Evolutionary conservation across 2,113 vertebrate species (phyloP).

Genomic region (Galemys pyrenaicus): DNA sequence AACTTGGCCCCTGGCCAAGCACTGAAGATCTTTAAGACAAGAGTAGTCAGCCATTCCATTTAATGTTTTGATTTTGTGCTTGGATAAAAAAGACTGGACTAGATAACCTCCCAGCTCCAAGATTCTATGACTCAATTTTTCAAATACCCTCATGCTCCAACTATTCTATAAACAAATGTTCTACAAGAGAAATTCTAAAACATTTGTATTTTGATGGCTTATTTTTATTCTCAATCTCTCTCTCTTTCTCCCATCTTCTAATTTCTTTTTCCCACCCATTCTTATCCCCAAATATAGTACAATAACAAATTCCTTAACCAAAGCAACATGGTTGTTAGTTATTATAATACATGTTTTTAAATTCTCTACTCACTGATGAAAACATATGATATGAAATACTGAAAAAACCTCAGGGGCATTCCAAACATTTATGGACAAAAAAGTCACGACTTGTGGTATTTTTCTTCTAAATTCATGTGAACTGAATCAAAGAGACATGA

Average conservation of each 20-base stretch:
- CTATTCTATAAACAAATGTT: constrained; percentile 79
- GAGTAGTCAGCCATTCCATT: constrained; percentile 50
- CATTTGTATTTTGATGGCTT: constrained; percentile 67
- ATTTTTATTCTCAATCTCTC: neutral
- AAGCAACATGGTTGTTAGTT: constrained; percentile 79
- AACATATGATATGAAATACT: constrained; percentile 84
- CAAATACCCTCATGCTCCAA: constrained; percentile 65
- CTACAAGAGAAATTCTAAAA: constrained; percentile 77
- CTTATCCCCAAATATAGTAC: constrained; percentile 74
- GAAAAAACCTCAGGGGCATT: constrained; percentile 83
- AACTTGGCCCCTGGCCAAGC: constrained; percentile 53
- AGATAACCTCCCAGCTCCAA: constrained; percentile 66
- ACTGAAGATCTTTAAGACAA: constrained; percentile 61
- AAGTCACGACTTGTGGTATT: constrained; percentile 80
- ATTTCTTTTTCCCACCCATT: neutral
- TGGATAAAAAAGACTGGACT: constrained; percentile 16
- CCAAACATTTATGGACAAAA: constrained; percentile 78
- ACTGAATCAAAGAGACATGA: constrained; percentile 81
- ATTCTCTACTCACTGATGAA: constrained; percentile 81
- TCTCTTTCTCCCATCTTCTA: neutral
- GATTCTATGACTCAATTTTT: constrained; percentile 60
- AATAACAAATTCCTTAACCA: constrained; percentile 77
- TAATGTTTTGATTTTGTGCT: constrained; percentile 63
- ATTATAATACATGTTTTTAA: constrained; percentile 82
- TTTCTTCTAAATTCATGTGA: constrained; percentile 77